Conservation (phyloP, 1,140 invertebrate species). For the Pteromalus puparum region DNA sequence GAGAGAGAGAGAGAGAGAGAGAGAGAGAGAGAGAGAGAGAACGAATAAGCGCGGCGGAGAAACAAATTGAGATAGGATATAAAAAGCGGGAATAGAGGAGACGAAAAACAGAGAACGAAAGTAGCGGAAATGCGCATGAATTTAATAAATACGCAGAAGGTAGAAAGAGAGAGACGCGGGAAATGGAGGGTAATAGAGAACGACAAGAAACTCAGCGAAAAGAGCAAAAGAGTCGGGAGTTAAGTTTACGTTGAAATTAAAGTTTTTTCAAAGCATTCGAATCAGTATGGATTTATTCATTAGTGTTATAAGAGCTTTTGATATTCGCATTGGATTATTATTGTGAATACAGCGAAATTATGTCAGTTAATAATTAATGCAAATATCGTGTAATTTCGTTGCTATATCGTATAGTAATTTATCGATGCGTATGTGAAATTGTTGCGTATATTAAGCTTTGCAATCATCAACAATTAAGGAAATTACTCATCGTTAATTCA, state of each 20-base stretch:
- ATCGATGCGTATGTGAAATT: too few species aligned
- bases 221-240: not conserved
- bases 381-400: too few species aligned
- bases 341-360: not conserved
- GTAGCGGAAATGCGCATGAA: conserved; percentile 17
- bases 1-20: not conserved
- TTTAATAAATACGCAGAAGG: conserved; percentile 24
- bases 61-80: conserved; percentile 21
- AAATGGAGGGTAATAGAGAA: conserved; percentile 2
- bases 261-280: not conserved
- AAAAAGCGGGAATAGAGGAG: not conserved
- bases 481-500: too few species aligned
- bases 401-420: too few species aligned
- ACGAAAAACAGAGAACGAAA: not conserved
- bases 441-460: too few species aligned
- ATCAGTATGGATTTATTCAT: not conserved
- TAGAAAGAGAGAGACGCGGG: not conserved
- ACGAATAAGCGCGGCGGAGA: not conserved
- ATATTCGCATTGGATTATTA: too few species aligned
- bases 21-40: too few species aligned
- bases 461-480: too few species aligned
- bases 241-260: not conserved
- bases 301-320: too few species aligned
- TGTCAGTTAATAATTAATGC: too few species aligned
- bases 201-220: not conserved